These are phyloP conservation scores for Drosophila ambigua DNA, from an alignment of 1,140 invertebrate species.

Conservation along the genomic window DNA sequence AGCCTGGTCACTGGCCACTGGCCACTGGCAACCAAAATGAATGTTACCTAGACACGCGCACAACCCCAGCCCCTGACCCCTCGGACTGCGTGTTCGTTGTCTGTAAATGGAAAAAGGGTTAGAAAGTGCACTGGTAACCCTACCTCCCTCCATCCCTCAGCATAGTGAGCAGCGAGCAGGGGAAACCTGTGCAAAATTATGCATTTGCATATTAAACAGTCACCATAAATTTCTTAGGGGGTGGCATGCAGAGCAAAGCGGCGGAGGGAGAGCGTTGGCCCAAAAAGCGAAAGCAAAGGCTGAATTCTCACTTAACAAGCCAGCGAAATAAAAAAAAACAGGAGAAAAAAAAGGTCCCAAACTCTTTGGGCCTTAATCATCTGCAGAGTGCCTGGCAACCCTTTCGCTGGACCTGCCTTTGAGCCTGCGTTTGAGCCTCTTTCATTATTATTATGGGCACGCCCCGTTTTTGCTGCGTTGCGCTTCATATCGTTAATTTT, in stretches of 20 bases:
- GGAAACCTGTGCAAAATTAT: constrained; percentile 68
- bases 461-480: constrained; percentile 73
- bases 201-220: constrained; percentile 80
- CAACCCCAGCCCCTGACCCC: not conserved
- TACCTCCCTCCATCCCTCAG: not conserved
- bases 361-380: constrained; percentile 56
- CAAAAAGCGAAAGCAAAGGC: constrained; percentile 50
- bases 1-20: constrained; percentile 25
- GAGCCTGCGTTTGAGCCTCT: constrained; percentile 55
- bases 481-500: constrained; percentile 83
- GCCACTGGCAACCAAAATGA: constrained; percentile 52
- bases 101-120: constrained; percentile 64
- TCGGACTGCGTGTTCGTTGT: constrained; percentile 70
- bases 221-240: constrained; percentile 52
- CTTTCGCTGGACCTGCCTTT: constrained; percentile 33
- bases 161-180: constrained; percentile 4
- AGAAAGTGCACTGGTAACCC: constrained; percentile 51
- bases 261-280: not conserved
- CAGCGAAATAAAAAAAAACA: constrained; percentile 20
- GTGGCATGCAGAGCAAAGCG: not conserved
- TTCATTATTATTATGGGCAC: constrained; percentile 82
- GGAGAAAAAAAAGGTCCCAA: constrained; percentile 23
- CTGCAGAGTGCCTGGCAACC: constrained; percentile 28
- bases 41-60: constrained; percentile 71
- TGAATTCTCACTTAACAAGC: constrained; percentile 53